phyloP scores from a whole-genome alignment of 2,113 vertebrate genomes.

The Pluvialis apricaria region DNA sequence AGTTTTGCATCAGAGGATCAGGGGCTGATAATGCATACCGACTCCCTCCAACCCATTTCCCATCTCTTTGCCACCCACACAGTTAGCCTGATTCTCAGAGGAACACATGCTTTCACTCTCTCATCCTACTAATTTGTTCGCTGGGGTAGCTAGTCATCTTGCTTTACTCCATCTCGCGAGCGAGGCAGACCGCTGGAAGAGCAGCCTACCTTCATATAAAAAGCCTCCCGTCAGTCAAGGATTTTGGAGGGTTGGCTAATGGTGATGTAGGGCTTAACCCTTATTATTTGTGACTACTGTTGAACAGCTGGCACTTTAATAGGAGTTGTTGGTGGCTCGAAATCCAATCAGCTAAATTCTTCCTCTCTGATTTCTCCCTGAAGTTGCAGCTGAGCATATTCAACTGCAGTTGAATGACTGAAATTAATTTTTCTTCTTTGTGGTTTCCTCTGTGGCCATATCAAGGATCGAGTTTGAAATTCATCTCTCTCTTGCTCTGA shows the following conservation, averaged over 20 bases:
- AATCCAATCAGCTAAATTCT: conserved; percentile 47
- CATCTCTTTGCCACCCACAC: conserved; percentile 42
- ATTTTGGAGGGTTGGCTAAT: conserved; percentile 14
- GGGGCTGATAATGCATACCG: neutral
- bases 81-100: conserved; percentile 18
- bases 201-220: neutral
- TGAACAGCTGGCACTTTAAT: conserved; percentile 54
- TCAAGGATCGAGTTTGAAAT: neutral
- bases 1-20: conserved; percentile 46
- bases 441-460: neutral
- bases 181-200: neutral
- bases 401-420: conserved; percentile 7
- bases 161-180: neutral
- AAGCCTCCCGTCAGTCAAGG: neutral
- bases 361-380: neutral
- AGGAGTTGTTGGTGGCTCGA: conserved; percentile 13
- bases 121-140: conserved; percentile 19
- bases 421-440: conserved; percentile 10
- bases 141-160: conserved; percentile 2
- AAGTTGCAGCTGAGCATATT: conserved; percentile 41
- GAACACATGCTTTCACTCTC: conserved; percentile 9
- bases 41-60: conserved; percentile 49
- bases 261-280: conserved; percentile 11
- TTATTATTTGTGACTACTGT: conserved; percentile 33
- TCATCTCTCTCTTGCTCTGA: neutral